Conservation (phyloP, 2,113 vertebrate species). For the Hippolais icterina region DNA sequence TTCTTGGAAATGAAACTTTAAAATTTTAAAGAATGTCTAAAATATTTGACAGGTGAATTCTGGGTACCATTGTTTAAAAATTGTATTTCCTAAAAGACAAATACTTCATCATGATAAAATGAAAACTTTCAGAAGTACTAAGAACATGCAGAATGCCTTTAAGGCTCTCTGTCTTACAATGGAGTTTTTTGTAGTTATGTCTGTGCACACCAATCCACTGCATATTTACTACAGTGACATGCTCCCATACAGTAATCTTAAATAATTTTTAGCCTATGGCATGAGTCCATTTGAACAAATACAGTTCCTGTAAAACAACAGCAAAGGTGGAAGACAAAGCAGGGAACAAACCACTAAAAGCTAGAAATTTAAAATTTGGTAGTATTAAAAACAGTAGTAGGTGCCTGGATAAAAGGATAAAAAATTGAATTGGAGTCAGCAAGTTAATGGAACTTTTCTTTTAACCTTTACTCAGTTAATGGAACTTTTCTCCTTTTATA, state of each 20-base stretch:
- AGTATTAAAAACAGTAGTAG: neutral
- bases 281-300: neutral
- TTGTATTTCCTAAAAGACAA: neutral
- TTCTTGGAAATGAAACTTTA: neutral
- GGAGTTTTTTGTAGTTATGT: neutral
- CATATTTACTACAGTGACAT: neutral
- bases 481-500: neutral
- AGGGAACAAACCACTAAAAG: neutral
- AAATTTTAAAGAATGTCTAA: neutral
- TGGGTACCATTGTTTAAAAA: neutral
- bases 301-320: neutral
- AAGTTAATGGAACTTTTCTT: neutral
- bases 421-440: neutral
- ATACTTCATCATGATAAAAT: neutral
- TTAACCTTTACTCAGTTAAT: neutral
- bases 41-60: neutral
- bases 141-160: accelerated
- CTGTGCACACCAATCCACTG: neutral
- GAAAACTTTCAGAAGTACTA: neutral
- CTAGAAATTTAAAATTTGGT: neutral
- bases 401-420: neutral
- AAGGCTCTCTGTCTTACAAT: neutral
- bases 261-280: neutral
- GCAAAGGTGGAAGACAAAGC: neutral
- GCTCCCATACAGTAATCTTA: neutral